Evolutionary conservation across 2,888 invertebrate genomes (phyloP), one percentile per base, ranked within the genome.

Genomic region (Hoplodrina ambigua): DNA sequence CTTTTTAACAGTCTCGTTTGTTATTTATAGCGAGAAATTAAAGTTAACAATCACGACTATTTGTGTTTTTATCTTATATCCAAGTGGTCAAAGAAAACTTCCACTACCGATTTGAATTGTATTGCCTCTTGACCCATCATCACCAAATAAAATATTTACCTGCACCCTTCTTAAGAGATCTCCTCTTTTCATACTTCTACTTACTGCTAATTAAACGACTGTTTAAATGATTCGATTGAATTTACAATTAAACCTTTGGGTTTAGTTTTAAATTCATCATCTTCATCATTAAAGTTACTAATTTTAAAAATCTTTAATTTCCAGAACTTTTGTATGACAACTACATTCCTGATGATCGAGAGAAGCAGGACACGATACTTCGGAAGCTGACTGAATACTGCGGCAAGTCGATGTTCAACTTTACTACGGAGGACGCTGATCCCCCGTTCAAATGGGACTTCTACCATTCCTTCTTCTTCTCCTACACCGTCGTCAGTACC

Each of bases 381-480:
- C 90, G 94, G 8, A 97, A 96, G 85, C 94, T 98, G 11, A 96
- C 97, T 0, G 96, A 96, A 11, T 98, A 98, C 89, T 98, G 98
- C 87, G 98, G 97, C 41, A 98, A 97, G 85, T 97, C 97, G 0
- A 97, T 98, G 85, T 96, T 96, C 83, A 96, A 97, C 87, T 96
- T 97, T 86, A 97, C 97, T 2, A 96, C 96, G 0, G 96, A 96
- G 74, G 97, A 97, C 64, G 95, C 93, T 11, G 97, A 97, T 49
- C 94, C 96, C 10, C 97, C 97, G 0, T 96, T 96, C 72, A 97
- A 96, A 88, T 99, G 99, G 99, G 98, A 98, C 87, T 98, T 98
- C 92, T 98, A 98, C 91, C 98, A 99, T 92, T 97, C 98, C 0
- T 97, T 99, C 88, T 98, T 98, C 94, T 99, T 99, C 91, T 98